Evolutionary conservation across 2,113 vertebrate species (phyloP).

Genomic region (Pitta sordida): DNA sequence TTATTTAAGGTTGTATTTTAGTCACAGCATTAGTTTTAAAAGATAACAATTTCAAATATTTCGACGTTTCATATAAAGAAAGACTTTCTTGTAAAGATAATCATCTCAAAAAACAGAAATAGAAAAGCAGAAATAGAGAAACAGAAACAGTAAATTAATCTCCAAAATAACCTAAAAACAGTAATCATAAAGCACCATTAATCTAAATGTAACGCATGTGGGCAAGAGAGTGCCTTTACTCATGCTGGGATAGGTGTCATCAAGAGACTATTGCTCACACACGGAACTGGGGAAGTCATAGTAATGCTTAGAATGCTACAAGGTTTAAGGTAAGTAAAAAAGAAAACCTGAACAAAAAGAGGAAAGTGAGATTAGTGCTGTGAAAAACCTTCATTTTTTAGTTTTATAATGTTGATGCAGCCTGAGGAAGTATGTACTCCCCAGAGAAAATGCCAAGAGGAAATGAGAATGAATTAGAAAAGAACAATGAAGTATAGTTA

Average conservation of each 20-base stretch:
- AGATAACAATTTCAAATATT: neutral
- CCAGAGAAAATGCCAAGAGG: neutral
- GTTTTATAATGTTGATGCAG: neutral
- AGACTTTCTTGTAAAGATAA: neutral
- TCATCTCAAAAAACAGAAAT: neutral
- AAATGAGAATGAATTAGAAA: neutral
- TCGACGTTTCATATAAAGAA: neutral
- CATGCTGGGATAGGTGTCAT: neutral
- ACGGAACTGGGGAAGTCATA: neutral
- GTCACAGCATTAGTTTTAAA: neutral
- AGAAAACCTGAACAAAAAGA: neutral
- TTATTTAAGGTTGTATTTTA: neutral
- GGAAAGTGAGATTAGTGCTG: neutral
- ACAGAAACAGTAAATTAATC: neutral
- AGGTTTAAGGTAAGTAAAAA: neutral
- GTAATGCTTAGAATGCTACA: neutral
- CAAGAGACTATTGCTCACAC: neutral
- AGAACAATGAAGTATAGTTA: neutral
- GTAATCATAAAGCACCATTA: neutral
- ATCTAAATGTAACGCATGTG: too few relatives aligned
- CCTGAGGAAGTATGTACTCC: neutral
- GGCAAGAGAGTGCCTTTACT: neutral
- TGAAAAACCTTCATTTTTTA: neutral
- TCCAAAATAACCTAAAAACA: neutral
- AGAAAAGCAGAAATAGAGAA: neutral